Base-by-base conservation (phyloP, 2,797 vertebrate genomes). In the Astyanax mexicanus region DNA sequence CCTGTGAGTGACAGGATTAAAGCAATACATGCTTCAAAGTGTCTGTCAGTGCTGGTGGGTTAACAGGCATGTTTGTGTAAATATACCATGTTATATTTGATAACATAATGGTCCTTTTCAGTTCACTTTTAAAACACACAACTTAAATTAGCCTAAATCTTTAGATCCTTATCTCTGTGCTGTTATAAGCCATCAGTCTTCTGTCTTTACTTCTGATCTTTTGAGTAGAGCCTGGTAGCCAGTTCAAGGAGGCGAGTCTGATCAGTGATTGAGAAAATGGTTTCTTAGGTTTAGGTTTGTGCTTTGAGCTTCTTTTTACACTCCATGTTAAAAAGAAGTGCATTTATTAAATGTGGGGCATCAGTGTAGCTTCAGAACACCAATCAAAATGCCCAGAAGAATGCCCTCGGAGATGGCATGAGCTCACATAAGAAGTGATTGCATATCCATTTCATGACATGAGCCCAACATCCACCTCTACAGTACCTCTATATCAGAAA, bases 241-340 rank as follows among this genome's bases (percentile, higher is more conserved):
- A 42, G 27, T 62, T 79, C 58, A 57, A 69, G 10, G 32, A 74
- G 72, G 49, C 66, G 62, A 17, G 38, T 57, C 29, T 54, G 0
- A 40, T 12, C 10, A 3, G 19, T 67, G n/a, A 52, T 72, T 51
- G 0, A 66, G 15, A 23, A 72, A 74, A 74, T 27, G 38, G 3
- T 38, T 19, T 25, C 13, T 42, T n/a, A n/a, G n/a, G n/a, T n/a
- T 21, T 19, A 25, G 38, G 37, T 5, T 42, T 1, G 15, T 64
- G 12, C 9, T 44, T 10, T 7, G 0, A 8, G 10, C 38, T 6
- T 12, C 8, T 42, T 55, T 1, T 55, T 1, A 60, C 9, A 8
- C 9, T 45, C n/a, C 3, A 4, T 4, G 44, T 47, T 49, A 3
- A 61, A 0, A 19, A 12, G 42, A 13, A 27, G 51, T 54, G 10